These are phyloP conservation scores for Mystacides longicornis DNA, from an alignment of 2,888 invertebrate genomes.

Conservation along the genomic window DNA sequence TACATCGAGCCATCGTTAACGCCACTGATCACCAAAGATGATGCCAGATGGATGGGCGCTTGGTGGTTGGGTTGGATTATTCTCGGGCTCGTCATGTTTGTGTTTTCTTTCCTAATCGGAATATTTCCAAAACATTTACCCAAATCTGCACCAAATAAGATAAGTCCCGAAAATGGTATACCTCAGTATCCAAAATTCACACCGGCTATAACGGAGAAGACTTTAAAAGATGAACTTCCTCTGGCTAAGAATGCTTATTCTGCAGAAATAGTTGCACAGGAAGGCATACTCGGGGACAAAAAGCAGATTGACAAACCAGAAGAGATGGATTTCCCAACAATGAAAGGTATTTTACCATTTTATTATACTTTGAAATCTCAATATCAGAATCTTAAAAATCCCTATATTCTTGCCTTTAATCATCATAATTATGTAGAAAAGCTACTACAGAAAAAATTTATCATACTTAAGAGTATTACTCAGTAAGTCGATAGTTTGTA, in stretches of 20 bases:
- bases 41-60: slow-evolving; percentile 66
- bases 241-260: slow-evolving; percentile 14
- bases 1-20: slow-evolving; percentile 55
- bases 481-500: too few relatives aligned
- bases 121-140: slow-evolving; percentile 55
- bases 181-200: slow-evolving; percentile 27
- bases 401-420: too few relatives aligned
- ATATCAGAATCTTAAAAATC: too few relatives aligned
- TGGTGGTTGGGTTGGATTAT: slow-evolving; percentile 68
- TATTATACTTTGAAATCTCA: neutral
- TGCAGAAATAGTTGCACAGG: slow-evolving; percentile 10
- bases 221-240: slow-evolving; percentile 21
- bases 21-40: slow-evolving; percentile 50
- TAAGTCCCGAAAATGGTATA: slow-evolving; percentile 19
- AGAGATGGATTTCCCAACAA: slow-evolving; percentile 32
- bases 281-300: slow-evolving; percentile 13
- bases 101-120: slow-evolving; percentile 55
- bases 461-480: too few relatives aligned
- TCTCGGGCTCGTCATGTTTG: slow-evolving; percentile 48
- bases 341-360: slow-evolving; percentile 32
- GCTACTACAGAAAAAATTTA: too few relatives aligned
- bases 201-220: slow-evolving; percentile 19
- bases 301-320: slow-evolving; percentile 7
- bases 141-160: slow-evolving; percentile 31
- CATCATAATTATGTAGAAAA: too few relatives aligned